Percentiles rank a stretch among this genome's conserved stretches.
phyloP scores from a whole-genome alignment of 2,888 invertebrate genomes.

The Mesoligia furuncula region DNA sequence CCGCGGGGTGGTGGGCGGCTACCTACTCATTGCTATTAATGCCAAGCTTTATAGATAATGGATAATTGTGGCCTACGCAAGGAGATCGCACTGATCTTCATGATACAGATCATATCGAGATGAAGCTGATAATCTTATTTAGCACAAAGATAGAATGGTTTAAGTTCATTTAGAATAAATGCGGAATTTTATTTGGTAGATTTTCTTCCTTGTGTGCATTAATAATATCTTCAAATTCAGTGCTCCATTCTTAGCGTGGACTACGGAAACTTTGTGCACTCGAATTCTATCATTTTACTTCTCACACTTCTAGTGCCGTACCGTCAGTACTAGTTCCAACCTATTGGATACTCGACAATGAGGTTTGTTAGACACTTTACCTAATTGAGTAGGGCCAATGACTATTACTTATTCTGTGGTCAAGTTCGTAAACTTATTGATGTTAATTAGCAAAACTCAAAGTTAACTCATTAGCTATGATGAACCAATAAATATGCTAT shows the following conservation, averaged over 20 bases:
- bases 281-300: background rate
- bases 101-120: constrained; percentile 51
- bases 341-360: background rate
- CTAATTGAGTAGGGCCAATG: background rate
- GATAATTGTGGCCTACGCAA: constrained; percentile 59
- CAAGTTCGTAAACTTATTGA: background rate
- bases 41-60: constrained; percentile 55
- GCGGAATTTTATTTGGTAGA: background rate
- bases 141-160: constrained; percentile 36
- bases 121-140: constrained; percentile 48
- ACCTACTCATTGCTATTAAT: constrained; percentile 55
- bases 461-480: background rate
- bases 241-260: background rate
- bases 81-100: constrained; percentile 35
- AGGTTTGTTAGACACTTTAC: background rate
- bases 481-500: background rate
- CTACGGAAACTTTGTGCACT: background rate
- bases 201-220: background rate
- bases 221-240: background rate
- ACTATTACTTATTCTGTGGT: background rate
- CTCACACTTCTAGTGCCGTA: background rate
- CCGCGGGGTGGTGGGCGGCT: constrained; percentile 45
- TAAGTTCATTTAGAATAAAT: constrained; percentile 16
- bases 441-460: background rate
- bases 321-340: background rate